These are phyloP conservation scores for Crotalus helleri DNA, from an alignment of 2,113 vertebrate genomes.

Conservation along the genomic window DNA sequence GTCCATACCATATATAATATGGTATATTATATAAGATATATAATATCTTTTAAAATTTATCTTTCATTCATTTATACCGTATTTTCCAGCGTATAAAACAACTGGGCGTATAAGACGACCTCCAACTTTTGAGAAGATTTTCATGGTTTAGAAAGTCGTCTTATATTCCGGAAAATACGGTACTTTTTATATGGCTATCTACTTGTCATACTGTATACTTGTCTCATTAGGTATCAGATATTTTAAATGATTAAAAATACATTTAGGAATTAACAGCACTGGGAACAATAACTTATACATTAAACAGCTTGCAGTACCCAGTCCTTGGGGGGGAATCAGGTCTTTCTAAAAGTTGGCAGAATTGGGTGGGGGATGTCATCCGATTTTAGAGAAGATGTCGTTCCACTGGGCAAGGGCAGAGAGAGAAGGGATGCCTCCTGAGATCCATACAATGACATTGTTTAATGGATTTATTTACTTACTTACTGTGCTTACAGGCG, in stretches of 20 bases:
- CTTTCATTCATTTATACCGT: not conserved
- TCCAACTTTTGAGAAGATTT: too few relatives aligned
- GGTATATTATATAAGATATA: not conserved
- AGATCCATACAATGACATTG: not conserved
- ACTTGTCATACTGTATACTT: not conserved
- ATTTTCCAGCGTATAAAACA: too few relatives aligned
- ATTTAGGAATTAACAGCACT: not conserved
- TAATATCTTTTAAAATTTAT: not conserved
- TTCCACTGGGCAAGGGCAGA: not conserved
- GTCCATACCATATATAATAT: not conserved
- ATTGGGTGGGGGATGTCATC: not conserved
- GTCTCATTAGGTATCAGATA: not conserved
- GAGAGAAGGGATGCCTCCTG: not conserved
- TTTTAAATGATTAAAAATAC: not conserved
- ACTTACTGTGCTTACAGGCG: not conserved
- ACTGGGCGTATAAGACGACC: too few relatives aligned
- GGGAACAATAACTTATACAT: not conserved
- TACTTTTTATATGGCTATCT: not conserved
- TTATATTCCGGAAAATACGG: too few relatives aligned
- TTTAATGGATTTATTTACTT: not conserved
- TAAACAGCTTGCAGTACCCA: not conserved
- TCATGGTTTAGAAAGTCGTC: too few relatives aligned
- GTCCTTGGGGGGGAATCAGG: not conserved
- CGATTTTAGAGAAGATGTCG: not conserved
- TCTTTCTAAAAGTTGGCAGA: not conserved